Conservation (phyloP, 37 sponge, comb jelly and placozoan species). For the Ephydatia muelleri region DNA sequence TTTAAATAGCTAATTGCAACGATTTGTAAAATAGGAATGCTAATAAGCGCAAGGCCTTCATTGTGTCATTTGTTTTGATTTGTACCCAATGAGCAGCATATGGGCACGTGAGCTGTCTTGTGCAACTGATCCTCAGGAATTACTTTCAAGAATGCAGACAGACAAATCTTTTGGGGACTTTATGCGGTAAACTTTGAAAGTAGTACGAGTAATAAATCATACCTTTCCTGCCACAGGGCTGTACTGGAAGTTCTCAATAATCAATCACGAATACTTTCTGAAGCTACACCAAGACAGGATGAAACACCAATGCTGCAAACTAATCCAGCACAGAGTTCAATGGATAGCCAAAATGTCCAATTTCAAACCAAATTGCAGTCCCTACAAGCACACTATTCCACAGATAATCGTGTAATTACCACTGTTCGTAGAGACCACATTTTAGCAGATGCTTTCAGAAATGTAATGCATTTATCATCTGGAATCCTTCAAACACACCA, state of each 20-base stretch:
- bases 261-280: background rate
- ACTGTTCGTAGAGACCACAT: slow-evolving; percentile 16
- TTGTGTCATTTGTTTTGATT: too few species aligned
- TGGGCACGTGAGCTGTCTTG: background rate
- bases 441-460: slow-evolving; percentile 52
- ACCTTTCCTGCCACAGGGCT: background rate
- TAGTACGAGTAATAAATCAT: background rate
- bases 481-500: slow-evolving; percentile 21
- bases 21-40: too few species aligned
- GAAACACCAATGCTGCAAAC: background rate
- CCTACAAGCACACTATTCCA: background rate
- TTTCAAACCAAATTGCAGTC: background rate
- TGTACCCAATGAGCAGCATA: background rate
- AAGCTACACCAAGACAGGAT: background rate
- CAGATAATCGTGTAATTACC: background rate
- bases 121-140: background rate
- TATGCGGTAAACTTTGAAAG: background rate
- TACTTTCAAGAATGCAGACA: background rate
- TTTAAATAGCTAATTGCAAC: too few species aligned
- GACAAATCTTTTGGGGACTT: background rate
- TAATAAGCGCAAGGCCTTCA: too few species aligned
- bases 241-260: background rate
- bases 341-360: background rate
- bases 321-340: background rate
- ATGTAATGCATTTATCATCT: slow-evolving; percentile 48